These are phyloP conservation scores for Parnassius apollo DNA, from an alignment of 2,888 invertebrate species.

Conservation along the genomic window DNA sequence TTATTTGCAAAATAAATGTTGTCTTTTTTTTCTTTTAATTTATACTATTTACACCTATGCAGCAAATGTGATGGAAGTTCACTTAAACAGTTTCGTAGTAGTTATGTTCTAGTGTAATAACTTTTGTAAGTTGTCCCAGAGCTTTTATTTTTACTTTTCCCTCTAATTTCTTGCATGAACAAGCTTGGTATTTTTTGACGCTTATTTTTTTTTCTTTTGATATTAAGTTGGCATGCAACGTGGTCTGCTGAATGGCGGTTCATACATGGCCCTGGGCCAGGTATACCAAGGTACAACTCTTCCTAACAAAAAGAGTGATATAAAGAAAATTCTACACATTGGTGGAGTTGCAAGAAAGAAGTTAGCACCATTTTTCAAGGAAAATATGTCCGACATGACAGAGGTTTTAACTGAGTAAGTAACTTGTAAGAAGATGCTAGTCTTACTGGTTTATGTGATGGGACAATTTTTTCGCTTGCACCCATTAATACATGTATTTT, in stretches of 20 bases:
- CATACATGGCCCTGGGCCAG: slow-evolving; percentile 83
- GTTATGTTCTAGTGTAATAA: slow-evolving; percentile 23
- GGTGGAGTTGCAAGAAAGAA: slow-evolving; percentile 62
- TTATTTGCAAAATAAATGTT: not conserved
- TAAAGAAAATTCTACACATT: slow-evolving; percentile 82
- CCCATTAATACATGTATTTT: no score
- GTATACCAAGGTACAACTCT: slow-evolving; percentile 84
- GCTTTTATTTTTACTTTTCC: slow-evolving; percentile 27
- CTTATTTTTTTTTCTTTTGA: slow-evolving; percentile 47
- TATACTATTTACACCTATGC: slow-evolving; percentile 20
- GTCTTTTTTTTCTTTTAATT: slow-evolving; percentile 1
- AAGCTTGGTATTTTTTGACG: slow-evolving; percentile 36
- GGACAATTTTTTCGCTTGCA: no score
- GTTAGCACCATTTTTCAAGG: slow-evolving; percentile 45
- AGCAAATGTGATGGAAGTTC: slow-evolving; percentile 23
- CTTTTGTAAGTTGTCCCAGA: slow-evolving; percentile 22
- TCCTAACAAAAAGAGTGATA: slow-evolving; percentile 72
- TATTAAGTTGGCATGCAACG: slow-evolving; percentile 82
- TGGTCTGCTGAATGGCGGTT: slow-evolving; percentile 80
- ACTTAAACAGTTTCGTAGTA: slow-evolving; percentile 29
- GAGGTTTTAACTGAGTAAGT: slow-evolving; percentile 46
- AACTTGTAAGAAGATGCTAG: slow-evolving; percentile 12
- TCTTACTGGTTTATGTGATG: no score
- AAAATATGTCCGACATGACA: slow-evolving; percentile 36
- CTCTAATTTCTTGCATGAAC: slow-evolving; percentile 27